Conservation (phyloP, 2,888 invertebrate species). For the Apamea sordens region DNA sequence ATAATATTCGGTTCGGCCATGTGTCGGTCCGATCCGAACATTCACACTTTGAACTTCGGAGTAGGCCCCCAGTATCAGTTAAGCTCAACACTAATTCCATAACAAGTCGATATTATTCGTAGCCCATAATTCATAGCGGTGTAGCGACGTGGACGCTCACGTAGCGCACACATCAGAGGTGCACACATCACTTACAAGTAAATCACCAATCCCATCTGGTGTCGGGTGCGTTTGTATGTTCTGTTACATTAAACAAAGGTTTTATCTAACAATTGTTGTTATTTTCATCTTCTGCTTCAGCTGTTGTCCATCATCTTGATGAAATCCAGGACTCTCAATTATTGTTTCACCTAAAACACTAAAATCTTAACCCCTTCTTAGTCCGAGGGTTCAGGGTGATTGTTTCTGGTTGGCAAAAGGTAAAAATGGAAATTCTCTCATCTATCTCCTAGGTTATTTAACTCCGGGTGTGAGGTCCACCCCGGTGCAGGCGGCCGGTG, state of each 20-base stretch:
- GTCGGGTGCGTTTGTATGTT: background rate
- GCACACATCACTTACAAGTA: background rate
- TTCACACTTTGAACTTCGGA: too few relatives aligned
- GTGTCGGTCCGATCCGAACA: too few relatives aligned
- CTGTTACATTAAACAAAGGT: background rate
- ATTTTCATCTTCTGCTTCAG: too few relatives aligned
- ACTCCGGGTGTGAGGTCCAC: constrained; percentile 77
- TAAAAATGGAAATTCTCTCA: too few relatives aligned
- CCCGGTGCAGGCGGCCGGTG: constrained; percentile 78
- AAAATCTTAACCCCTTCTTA: background rate
- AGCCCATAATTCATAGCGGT: background rate
- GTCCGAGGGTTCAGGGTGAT: background rate
- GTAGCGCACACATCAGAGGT: background rate
- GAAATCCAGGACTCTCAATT: too few relatives aligned
- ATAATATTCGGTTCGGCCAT: too few relatives aligned
- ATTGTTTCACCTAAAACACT: background rate
- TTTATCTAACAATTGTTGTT: background rate
- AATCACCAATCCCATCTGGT: too few relatives aligned
- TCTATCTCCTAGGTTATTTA: constrained; percentile 79
- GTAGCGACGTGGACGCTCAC: background rate
- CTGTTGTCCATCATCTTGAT: too few relatives aligned
- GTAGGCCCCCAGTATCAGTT: background rate
- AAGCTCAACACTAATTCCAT: background rate
- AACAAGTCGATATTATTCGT: background rate
- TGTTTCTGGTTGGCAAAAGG: background rate